Percentiles rank a stretch among this genome's conserved stretches.
phyloP scores from a whole-genome alignment of 53 echinoderm and acorn worm genomes.

The Actinopyga echinites region DNA sequence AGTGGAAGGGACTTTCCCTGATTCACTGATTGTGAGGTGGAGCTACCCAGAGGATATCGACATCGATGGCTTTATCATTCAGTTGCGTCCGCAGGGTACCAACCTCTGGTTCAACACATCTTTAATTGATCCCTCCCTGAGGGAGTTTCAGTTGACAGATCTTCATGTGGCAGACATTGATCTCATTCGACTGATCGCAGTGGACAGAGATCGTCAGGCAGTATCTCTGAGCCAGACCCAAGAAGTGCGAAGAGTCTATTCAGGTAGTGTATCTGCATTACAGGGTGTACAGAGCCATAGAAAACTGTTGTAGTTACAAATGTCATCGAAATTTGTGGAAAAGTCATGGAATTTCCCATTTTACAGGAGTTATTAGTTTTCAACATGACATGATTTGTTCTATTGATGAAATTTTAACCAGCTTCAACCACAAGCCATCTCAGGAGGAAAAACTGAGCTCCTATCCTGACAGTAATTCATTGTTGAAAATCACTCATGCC shows the following conservation, averaged over 20 bases:
- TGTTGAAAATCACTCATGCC: too few species aligned
- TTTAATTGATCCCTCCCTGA: not conserved
- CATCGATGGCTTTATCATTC: slow-evolving; percentile 28
- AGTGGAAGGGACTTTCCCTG: slow-evolving; percentile 36
- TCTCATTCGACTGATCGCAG: slow-evolving; percentile 32
- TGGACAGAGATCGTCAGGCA: slow-evolving; percentile 27
- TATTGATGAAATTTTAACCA: too few species aligned
- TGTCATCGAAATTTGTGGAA: too few species aligned
- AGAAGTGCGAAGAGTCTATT: not conserved
- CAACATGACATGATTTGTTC: too few species aligned
- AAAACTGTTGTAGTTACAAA: too few species aligned
- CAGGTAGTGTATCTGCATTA: too few species aligned
- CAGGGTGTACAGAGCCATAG: too few species aligned
- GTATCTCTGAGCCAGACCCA: slow-evolving; percentile 4
- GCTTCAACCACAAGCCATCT: too few species aligned
- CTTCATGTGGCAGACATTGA: slow-evolving; percentile 7
- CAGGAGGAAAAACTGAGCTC: too few species aligned
- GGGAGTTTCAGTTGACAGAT: slow-evolving; percentile 32
- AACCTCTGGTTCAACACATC: slow-evolving; percentile 36
- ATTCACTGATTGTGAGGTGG: slow-evolving; percentile 25
- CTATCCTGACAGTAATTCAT: too few species aligned
- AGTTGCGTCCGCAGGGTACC: not conserved
- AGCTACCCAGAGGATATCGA: slow-evolving; percentile 5
- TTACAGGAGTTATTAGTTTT: too few species aligned
- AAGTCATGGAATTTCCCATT: too few species aligned